Base-by-base conservation (phyloP, 2,113 vertebrate species). In the Prionailurus viverrinus region DNA sequence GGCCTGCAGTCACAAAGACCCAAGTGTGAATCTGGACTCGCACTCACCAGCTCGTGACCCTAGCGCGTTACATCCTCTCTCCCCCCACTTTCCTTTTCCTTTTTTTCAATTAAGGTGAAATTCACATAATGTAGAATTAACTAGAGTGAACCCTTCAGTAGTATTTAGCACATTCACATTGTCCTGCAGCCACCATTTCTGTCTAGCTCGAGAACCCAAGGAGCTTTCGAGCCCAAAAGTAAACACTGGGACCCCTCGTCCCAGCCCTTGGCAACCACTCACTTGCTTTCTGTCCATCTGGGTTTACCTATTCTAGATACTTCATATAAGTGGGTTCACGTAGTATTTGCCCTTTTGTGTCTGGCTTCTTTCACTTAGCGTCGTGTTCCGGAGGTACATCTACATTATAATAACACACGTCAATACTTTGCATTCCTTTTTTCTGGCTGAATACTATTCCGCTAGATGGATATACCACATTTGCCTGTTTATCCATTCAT, bases 391-490 rank as follows among this genome's bases (percentile, higher is more conserved):
- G 25, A 73, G 16, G 19, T 12, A 16, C 55, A 1, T 18, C 16
- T n/a, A 11, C 1, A 0, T 27, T 1, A 36, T 27, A 18, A 41
- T 13, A 25, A 63, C 10, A 12, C 1, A 14, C 6, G 27, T 1
- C 48, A 3, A 16, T 2, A 13, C 19, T 61, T 4, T 58, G 3
- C 18, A 0, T 31, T 74, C 48, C 39, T 19, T 74, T 74, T 74
- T 87, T 16, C 69, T 41, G 39, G 61, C 27, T 15, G 16, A 36
- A n/a, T 58, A 48, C 12, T 55, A 45, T 19, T 63, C 74, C 41
- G 0, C 19, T 1, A 1, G 7, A 1, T 15, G 4, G 10, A 4
- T 63, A 3, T 4, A 7, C 11, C 39, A 0, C 7, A 1, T 51
- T 21, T 5, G 9, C 9, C 39, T 21, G 23, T 31, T 58, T 39